Evolutionary conservation across 1,140 invertebrate species (phyloP).

Genomic region (Ctenoplectra terminalis): DNA sequence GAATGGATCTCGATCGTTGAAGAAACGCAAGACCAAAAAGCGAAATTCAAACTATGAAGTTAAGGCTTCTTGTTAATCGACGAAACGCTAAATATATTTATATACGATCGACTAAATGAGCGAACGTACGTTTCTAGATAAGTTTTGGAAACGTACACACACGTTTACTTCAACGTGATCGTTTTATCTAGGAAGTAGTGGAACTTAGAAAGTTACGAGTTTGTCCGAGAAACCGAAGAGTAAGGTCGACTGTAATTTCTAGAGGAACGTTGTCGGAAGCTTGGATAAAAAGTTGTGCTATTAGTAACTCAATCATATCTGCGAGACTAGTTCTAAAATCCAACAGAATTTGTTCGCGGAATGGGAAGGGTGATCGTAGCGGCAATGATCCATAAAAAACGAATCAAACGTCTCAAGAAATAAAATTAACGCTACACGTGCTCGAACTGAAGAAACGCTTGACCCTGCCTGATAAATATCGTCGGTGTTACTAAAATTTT

Average conservation of each 20-base stretch:
- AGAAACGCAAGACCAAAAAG: no score
- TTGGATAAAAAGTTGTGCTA: conserved; percentile 52
- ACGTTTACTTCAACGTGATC: no score
- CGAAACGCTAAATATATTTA: no score
- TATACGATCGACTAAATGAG: no score
- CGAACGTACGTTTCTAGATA: no score
- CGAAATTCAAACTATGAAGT: no score
- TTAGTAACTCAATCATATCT: conserved; percentile 54
- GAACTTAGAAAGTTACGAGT: background rate
- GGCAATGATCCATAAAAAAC: background rate
- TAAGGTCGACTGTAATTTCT: conserved; percentile 61
- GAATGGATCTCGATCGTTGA: background rate
- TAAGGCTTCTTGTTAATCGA: background rate
- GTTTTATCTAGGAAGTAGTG: background rate
- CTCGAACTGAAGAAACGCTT: no score
- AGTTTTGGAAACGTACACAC: no score
- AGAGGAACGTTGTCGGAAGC: conserved; percentile 48
- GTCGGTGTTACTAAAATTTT: no score
- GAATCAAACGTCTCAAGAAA: background rate
- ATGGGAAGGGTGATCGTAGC: background rate
- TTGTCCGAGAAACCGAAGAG: background rate
- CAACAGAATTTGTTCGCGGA: conserved; percentile 16
- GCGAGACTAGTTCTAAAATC: background rate
- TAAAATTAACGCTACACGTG: background rate
- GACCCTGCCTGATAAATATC: no score